phyloP scores from a whole-genome alignment of 1,140 invertebrate species.

The Listronotus bonariensis region DNA sequence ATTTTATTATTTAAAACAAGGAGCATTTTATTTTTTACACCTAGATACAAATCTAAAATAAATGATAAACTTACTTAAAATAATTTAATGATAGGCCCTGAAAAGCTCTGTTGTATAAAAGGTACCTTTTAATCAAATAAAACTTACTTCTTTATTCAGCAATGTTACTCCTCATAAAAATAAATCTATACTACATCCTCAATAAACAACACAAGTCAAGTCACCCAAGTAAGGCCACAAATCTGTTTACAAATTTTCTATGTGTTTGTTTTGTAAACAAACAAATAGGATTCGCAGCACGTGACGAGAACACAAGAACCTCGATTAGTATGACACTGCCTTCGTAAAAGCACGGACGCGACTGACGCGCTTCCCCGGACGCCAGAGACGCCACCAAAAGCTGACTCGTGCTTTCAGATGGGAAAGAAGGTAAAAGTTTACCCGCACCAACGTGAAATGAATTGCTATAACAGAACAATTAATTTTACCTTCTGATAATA shows the following conservation, averaged over 20 bases:
- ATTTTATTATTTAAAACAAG: too few species aligned
- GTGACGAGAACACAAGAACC: not conserved
- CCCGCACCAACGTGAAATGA: not conserved
- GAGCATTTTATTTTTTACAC: too few species aligned
- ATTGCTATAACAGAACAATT: too few species aligned
- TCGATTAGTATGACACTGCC: not conserved
- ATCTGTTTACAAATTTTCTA: not conserved
- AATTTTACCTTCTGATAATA: too few species aligned
- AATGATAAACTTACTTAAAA: too few species aligned
- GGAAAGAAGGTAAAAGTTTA: not conserved
- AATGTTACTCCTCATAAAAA: too few species aligned
- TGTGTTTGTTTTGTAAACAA: slow-evolving; percentile 6
- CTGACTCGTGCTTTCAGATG: not conserved
- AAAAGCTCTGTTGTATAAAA: too few species aligned
- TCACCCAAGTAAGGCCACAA: not conserved
- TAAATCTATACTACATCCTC: not conserved
- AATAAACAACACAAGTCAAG: not conserved
- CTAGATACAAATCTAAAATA: too few species aligned
- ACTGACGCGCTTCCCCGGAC: not conserved
- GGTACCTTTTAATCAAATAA: too few species aligned
- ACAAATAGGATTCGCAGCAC: not conserved
- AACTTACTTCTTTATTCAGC: too few species aligned
- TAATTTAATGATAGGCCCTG: too few species aligned
- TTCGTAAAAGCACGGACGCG: not conserved
- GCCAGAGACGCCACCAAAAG: not conserved